Evolutionary conservation across 2,113 vertebrate genomes (phyloP).

Genomic region (Peromyscus polionotus): DNA sequence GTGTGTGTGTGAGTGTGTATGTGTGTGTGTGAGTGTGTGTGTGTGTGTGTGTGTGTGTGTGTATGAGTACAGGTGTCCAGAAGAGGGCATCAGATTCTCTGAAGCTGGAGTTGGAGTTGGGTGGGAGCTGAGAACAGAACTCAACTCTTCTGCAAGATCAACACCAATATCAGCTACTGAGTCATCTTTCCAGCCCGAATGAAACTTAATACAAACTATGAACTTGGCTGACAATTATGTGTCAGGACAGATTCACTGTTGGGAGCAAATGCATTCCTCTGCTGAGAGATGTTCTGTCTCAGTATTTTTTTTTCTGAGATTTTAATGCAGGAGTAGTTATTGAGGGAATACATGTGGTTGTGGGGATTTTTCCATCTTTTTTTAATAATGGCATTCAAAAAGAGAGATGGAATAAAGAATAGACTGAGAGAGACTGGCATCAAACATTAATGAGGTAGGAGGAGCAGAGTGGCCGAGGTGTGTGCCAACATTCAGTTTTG

Average conservation of each 20-base stretch:
- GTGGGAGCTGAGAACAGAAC: neutral
- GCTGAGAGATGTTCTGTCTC: neutral
- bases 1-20: too few species aligned
- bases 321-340: neutral
- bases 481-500: neutral
- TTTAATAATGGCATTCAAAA: neutral
- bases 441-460: neutral
- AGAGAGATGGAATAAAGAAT: neutral
- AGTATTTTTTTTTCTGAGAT: neutral
- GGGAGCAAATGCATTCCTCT: neutral
- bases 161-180: neutral
- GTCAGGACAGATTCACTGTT: neutral
- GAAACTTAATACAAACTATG: neutral
- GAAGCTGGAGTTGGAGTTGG: neutral
- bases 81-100: neutral
- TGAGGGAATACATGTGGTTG: neutral
- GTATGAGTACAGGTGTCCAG: neutral
- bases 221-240: neutral
- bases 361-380: neutral
- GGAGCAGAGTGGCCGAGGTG: too few species aligned
- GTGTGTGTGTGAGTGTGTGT: neutral
- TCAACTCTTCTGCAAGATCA: neutral
- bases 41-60: accelerated
- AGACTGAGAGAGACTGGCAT: neutral
- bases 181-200: neutral